Percentiles rank a stretch among this genome's conserved stretches.
Evolutionary conservation across 1,140 invertebrate genomes (phyloP).

Genomic region (Venustaconcha ellipsiformis): DNA sequence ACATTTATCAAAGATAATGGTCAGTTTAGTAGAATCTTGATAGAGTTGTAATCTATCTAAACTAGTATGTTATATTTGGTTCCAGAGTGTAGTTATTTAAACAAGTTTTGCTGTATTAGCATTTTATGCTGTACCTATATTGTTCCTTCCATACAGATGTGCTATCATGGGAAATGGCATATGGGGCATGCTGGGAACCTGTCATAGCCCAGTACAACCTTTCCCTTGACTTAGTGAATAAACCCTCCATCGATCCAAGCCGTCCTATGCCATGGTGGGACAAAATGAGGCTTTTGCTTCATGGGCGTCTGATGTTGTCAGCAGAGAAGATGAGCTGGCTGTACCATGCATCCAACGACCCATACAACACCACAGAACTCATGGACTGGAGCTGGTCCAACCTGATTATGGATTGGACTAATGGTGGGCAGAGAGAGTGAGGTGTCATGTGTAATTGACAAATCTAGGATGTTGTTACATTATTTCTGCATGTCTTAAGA

Average conservation of each 20-base stretch:
- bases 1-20: too few species aligned
- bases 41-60: too few species aligned
- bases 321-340: slow-evolving; percentile 88
- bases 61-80: too few species aligned
- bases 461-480: too few species aligned
- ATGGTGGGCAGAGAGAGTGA: slow-evolving; percentile 74
- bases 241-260: slow-evolving; percentile 93
- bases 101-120: too few species aligned
- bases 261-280: slow-evolving; percentile 95
- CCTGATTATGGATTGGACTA: slow-evolving; percentile 94
- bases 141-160: slow-evolving; percentile 46
- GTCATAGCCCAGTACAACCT: slow-evolving; percentile 96
- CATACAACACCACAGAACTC: slow-evolving; percentile 98
- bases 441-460: too few species aligned
- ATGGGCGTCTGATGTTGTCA: slow-evolving; percentile 90
- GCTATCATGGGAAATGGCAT: slow-evolving; percentile 81
- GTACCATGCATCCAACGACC: slow-evolving; percentile 94
- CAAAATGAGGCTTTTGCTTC: slow-evolving; percentile 91
- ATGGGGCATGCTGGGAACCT: slow-evolving; percentile 99
- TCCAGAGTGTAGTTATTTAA: too few species aligned
- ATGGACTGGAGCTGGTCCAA: slow-evolving; percentile 97
- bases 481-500: too few species aligned
- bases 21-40: too few species aligned
- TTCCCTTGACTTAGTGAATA: slow-evolving; percentile 81
- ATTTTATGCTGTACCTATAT: too few species aligned